phyloP scores from a whole-genome alignment of 2,113 vertebrate genomes.

The Mesitornis unicolor region DNA sequence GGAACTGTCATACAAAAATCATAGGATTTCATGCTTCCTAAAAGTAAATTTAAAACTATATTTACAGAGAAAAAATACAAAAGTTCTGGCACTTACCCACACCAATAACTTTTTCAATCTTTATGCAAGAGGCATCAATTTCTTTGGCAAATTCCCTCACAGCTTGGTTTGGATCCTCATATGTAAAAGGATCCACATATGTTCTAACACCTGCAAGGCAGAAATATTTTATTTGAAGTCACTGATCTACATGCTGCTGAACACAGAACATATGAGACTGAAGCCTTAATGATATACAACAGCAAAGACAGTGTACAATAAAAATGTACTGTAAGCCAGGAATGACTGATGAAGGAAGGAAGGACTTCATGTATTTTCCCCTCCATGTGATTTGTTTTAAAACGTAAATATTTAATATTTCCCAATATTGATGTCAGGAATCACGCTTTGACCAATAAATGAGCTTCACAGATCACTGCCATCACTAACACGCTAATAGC shows the following conservation, averaged over 20 bases:
- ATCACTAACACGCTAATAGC: neutral
- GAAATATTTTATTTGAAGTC: constrained; percentile 48
- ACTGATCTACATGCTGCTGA: constrained; percentile 58
- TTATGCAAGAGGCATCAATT: constrained; percentile 97
- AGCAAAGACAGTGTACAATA: constrained; percentile 30
- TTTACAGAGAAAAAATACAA: neutral
- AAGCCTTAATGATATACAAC: constrained; percentile 57
- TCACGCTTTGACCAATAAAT: neutral
- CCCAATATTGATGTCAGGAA: neutral
- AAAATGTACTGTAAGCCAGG: constrained; percentile 37
- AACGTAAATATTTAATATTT: neutral
- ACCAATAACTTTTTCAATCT: constrained; percentile 98
- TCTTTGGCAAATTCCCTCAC: constrained; percentile 98
- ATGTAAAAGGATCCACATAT: constrained; percentile 97
- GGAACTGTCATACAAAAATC: neutral
- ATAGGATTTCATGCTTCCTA: neutral
- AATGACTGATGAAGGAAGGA: constrained; percentile 32
- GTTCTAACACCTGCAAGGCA: constrained; percentile 89
- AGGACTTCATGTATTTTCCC: neutral
- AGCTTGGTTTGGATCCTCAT: constrained; percentile 98
- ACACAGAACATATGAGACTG: constrained; percentile 62
- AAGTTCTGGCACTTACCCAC: constrained; percentile 84
- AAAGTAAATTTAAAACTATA: neutral
- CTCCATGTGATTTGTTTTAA: neutral
- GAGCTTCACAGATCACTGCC: neutral